Conservation (phyloP, 2,888 invertebrate species). For the Schrankia costaestrigalis region DNA sequence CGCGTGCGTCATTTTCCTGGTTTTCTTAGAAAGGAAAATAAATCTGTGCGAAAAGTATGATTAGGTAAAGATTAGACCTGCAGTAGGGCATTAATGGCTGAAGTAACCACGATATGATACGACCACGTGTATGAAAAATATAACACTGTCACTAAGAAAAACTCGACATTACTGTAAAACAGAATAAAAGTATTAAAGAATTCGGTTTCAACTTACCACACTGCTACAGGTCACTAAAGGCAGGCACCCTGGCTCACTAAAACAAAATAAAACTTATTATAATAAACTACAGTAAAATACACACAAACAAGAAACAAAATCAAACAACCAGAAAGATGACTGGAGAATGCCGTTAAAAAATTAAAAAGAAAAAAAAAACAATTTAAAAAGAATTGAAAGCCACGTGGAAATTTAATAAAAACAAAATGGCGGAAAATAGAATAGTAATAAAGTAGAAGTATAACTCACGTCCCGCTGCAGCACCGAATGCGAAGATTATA, state of each 20-base stretch:
- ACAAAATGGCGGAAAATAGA: slow-evolving; percentile 1
- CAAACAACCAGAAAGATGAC: neutral
- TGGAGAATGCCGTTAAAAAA: neutral
- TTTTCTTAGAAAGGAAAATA: too few relatives aligned
- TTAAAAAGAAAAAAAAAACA: neutral
- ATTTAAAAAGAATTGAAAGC: neutral
- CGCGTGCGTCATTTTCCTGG: too few relatives aligned
- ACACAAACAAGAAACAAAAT: neutral
- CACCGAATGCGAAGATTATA: slow-evolving; percentile 27
- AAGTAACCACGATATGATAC: too few relatives aligned
- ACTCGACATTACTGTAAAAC: neutral
- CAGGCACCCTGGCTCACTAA: slow-evolving; percentile 67
- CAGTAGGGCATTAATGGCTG: too few relatives aligned
- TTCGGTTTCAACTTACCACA: slow-evolving; percentile 44
- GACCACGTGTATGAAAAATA: too few relatives aligned
- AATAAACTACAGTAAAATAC: neutral
- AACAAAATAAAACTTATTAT: slow-evolving; percentile 18
- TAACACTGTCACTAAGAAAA: too few relatives aligned
- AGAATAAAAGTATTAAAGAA: neutral
- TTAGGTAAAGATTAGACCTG: too few relatives aligned
- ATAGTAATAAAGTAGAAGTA: neutral
- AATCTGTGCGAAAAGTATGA: too few relatives aligned
- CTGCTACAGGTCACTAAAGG: slow-evolving; percentile 42
- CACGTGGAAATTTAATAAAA: neutral
- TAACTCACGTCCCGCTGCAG: slow-evolving; percentile 33